phyloP scores from a whole-genome alignment of 2,797 vertebrate species.

The Nannoperca australis region DNA sequence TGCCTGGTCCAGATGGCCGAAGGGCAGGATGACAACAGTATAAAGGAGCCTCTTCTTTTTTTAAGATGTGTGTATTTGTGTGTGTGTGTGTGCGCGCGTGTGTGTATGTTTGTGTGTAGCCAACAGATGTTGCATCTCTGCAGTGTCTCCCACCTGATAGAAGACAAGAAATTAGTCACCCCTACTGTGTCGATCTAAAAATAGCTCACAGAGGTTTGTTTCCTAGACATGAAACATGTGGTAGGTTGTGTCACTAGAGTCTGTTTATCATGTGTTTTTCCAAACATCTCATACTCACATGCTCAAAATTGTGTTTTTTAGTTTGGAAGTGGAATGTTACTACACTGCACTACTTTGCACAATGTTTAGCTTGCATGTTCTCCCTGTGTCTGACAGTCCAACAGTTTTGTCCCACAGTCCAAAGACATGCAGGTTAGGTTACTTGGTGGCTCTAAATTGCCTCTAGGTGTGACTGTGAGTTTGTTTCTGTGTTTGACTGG shows the following conservation, averaged over 20 bases:
- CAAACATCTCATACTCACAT: not conserved
- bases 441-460: not conserved
- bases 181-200: conserved; percentile 58
- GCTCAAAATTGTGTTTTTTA: not conserved
- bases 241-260: not conserved
- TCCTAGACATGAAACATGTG: conserved; percentile 21
- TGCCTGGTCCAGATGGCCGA: conserved; percentile 53
- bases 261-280: conserved; percentile 23
- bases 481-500: not conserved
- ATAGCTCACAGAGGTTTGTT: conserved; percentile 50
- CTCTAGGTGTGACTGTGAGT: not conserved
- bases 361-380: not conserved
- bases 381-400: too few species aligned
- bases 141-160: conserved; percentile 47
- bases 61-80: conserved; percentile 10
- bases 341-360: not conserved
- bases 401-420: not conserved
- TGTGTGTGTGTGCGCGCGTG: conserved; percentile 12
- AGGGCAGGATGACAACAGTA: conserved; percentile 45
- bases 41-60: conserved; percentile 47
- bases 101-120: conserved; percentile 9
- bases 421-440: not conserved
- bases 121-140: conserved; percentile 56
- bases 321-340: not conserved
- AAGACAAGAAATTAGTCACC: conserved; percentile 58